Evolutionary conservation across 2,797 vertebrate species (phyloP), one percentile per base, ranked within the genome.

Genomic region (Chelonia mydas): DNA sequence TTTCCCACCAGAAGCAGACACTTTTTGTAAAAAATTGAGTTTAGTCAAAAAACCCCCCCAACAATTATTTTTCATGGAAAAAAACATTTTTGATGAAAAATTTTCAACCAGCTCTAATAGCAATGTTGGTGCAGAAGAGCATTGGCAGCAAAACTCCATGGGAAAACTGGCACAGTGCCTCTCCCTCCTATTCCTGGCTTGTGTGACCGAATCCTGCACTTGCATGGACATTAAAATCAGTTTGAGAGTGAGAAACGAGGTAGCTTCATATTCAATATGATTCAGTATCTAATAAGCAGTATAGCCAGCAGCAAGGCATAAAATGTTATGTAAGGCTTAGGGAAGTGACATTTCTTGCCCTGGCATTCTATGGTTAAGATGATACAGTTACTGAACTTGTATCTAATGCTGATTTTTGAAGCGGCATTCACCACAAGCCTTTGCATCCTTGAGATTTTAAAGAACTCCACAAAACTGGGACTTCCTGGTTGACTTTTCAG

Each of bases 401-500:
- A 88, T 59, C 76, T 92, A 84, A 0, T 1, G 47, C 45, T 87
- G 79, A 65, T 95, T 86, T 91, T 92, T 91, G 83, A 90, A 85
- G 28, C 41, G 51, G 79, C 94, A 90, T 59, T 93, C 88, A 83
- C 59, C 80, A 61, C 0, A 25, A 94, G 61, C 50, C 7, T 94
- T 96, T 57, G 50, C 13, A 33, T 97, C 81, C 57, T 41, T 78
- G 47, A 78, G 91, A 49, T 88, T 92, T 92, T 47, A 94, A 88
- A 87, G 37, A 61, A 79, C 37, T 41, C n/a, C 27, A 84, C 84
- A 95, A 93, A 95, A 83, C 37, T 53, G 54, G 59, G 54, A 51
- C 53, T 89, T 92, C 92, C 87, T 33, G 31, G 54, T 41, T 89
- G 81, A 89, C 88, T 37, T 91, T 96, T 87, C 87, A 95, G 87